Percentiles rank a stretch among this genome's conserved stretches.
phyloP scores from a whole-genome alignment of 2,888 invertebrate genomes.

The Gnatocerus cornutus region DNA sequence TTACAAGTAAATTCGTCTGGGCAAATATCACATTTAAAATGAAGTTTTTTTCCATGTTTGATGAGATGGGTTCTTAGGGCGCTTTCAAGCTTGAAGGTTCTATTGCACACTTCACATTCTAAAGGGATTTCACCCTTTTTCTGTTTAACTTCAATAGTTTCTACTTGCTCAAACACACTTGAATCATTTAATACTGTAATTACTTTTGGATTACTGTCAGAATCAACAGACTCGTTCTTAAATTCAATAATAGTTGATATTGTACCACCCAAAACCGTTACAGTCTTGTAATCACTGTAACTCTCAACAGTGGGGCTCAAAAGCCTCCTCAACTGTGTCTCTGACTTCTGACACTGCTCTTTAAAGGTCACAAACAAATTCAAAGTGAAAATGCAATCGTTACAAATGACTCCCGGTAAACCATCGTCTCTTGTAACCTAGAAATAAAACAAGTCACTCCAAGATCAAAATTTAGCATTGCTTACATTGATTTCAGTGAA shows the following conservation, averaged over 20 bases:
- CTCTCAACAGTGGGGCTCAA: slow-evolving; percentile 41
- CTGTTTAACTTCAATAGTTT: not conserved
- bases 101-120: slow-evolving; percentile 61
- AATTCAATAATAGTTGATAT: slow-evolving; percentile 29
- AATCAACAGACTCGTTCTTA: slow-evolving; percentile 4
- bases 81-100: slow-evolving; percentile 61
- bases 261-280: slow-evolving; percentile 27
- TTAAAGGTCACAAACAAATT: slow-evolving; percentile 64
- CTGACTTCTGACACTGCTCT: slow-evolving; percentile 63
- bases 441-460: slow-evolving; percentile 44
- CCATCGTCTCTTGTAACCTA: slow-evolving; percentile 63
- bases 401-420: slow-evolving; percentile 65
- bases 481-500: slow-evolving; percentile 39
- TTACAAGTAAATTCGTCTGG: slow-evolving; percentile 64
- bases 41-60: slow-evolving; percentile 61
- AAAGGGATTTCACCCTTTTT: not conserved
- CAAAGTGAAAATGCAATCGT: slow-evolving; percentile 61
- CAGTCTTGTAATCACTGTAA: slow-evolving; percentile 42
- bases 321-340: slow-evolving; percentile 58
- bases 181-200: slow-evolving; percentile 8
- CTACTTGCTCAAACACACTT: not conserved
- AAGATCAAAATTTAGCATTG: not conserved
- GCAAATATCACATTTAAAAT: slow-evolving; percentile 63
- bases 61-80: slow-evolving; percentile 62
- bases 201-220: not conserved